Evolutionary conservation across 2,113 vertebrate species (phyloP), one percentile per base, ranked within the genome.

Genomic region (Thunnus thynnus): DNA sequence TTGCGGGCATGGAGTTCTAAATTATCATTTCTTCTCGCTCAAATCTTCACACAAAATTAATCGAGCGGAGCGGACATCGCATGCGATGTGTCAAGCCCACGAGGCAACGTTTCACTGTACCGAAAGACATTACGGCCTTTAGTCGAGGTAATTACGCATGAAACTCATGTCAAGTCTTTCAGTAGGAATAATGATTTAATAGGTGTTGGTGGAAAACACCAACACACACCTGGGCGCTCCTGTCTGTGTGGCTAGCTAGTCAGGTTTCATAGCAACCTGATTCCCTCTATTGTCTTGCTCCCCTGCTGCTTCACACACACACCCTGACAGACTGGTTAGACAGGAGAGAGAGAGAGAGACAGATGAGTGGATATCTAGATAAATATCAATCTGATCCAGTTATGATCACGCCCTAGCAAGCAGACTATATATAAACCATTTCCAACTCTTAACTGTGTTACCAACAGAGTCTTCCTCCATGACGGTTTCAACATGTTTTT

Each of bases 181-280:
- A 41, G 36, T 2, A 2, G 36, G 36, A 41, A 41, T 41, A 41
- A 41, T 36, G 32, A 36, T 77, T 82, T 80, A 84, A 82, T 72
- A 55, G 25, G 13, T 7, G 27, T 73, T 22, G n/a, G 58, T 73
- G 41, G 61, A 30, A 64, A 58, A 81, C 69, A 52, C n/a, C 36
- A 36, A 68, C 56, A 61, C 58, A 72, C 54, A 74, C 57, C 47
- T 62, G 48, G 47, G 27, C 51, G 46, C 62, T 66, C 62, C 83
- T 78, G 60, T 76, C 7, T 41, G 1, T 84, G 54, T 11, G 30
- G 65, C 79, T 18, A 66, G 74, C 80, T 82, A 18, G 55, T 87
- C 82, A 72, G 71, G 89, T 90, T 92, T 91, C 84, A 88, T 52
- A 65, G 92, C 76, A 88, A 93, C 87, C 68, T n/a, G 80, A 93